Percentiles rank a stretch among this genome's conserved stretches.
Conservation (phyloP, 2,888 invertebrate species). For the Timandra comae region DNA sequence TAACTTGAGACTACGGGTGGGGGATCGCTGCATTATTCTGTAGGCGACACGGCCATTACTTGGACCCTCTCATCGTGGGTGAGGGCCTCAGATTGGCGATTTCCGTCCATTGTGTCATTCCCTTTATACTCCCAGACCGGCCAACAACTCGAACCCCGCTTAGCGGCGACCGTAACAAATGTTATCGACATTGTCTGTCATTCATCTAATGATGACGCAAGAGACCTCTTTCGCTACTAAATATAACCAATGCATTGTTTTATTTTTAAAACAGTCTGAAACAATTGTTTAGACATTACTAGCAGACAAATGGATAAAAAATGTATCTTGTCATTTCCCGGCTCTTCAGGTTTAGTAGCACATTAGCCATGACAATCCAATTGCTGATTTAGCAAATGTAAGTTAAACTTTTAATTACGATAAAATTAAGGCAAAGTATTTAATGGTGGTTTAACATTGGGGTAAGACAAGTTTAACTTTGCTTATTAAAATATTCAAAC, state of each 20-base stretch:
- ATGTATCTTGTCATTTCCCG: too few species aligned
- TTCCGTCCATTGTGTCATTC: slow-evolving; percentile 65
- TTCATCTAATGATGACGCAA: slow-evolving; percentile 28
- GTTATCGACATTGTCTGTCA: slow-evolving; percentile 30
- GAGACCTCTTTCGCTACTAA: slow-evolving; percentile 24
- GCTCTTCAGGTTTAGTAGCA: too few species aligned
- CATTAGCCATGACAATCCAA: too few species aligned
- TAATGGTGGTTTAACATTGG: too few species aligned
- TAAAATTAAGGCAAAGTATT: too few species aligned
- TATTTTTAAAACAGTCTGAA: slow-evolving; percentile 16
- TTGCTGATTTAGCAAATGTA: too few species aligned
- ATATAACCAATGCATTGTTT: slow-evolving; percentile 22
- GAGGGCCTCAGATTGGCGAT: slow-evolving; percentile 58
- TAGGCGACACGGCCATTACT: slow-evolving; percentile 36
- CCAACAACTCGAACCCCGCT: slow-evolving; percentile 29
- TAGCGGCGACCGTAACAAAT: slow-evolving; percentile 34
- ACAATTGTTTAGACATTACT: slow-evolving; percentile 1
- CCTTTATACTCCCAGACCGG: slow-evolving; percentile 42
- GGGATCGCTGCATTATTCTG: slow-evolving; percentile 33
- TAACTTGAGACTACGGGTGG: slow-evolving; percentile 30
- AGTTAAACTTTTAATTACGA: too few species aligned
- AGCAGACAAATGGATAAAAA: slow-evolving; percentile 6
- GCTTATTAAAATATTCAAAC: too few species aligned
- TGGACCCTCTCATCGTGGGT: slow-evolving; percentile 47
- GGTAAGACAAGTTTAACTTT: too few species aligned